Base-by-base conservation (phyloP, 2,113 vertebrate genomes). In the Dasyornis broadbenti region DNA sequence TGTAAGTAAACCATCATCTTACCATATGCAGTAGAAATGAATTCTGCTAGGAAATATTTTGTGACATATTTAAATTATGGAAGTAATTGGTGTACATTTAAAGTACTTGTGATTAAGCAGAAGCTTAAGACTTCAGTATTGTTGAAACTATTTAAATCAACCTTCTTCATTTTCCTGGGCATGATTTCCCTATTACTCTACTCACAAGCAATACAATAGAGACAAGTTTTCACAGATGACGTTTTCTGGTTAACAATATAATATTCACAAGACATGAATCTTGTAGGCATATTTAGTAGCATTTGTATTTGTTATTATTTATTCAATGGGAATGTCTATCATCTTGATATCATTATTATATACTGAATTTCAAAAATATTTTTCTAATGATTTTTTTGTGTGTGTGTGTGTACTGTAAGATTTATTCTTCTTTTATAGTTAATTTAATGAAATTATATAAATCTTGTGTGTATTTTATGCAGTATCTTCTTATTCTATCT, bases 361-460 rank as follows among this genome's bases (percentile, higher is more conserved):
- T 31, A 49, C 4, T 9, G 4, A 75, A 57, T 42, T 24, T 12
- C 3, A 72, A 54, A 42, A 56, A n/a, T 13, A 10, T 20, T 40
- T 56, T 65, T 54, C 19, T 16, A 56, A 8, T 7, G 4, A 10
- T 45, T 53, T 47, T 47, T 50, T 49, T 20, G 10, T 8, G n/a
- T n/a, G n/a, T n/a, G n/a, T n/a, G n/a, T n/a, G n/a, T n/a, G 17
- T 35, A 24, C 0, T 1, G 4, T 21, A 35, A 3, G 5, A 66
- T 50, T 35, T 50, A 42, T 59, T 26, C 1, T 3, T 17, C 57
- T 75, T 66, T 30, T 2, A 7, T 31, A 42, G 42, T 50, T 42
- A 49, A 42, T 66, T 49, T 26, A 59, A 66, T 11, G 9, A 17
- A 50, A 57, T 66, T 5, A 21, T 26, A 50, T 6, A 24, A 9